Base-by-base conservation (phyloP, 2,888 invertebrate genomes). In the Chalcis sispes region DNA sequence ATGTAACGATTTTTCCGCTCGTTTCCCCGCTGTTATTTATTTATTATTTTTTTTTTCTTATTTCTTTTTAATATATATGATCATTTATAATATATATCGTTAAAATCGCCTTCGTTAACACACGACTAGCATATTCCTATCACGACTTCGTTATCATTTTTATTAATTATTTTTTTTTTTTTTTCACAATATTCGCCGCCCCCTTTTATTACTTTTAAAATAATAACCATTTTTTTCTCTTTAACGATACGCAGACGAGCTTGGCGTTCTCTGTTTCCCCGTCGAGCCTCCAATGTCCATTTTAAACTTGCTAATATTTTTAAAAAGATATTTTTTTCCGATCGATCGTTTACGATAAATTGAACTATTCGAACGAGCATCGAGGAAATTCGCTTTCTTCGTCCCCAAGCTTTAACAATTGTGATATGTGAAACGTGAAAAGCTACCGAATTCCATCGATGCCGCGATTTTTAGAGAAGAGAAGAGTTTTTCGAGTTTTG, bases 391-490 rank as follows among this genome's bases (percentile, higher is more conserved):
- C 48, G 61, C 66, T 66, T 59, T 65, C 58, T 59, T 65, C 54
- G 69, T 56, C 62, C 62, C 64, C 56, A 58, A 66, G 73, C 74
- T 75, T 75, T 74, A 77, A 77, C 73, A 73, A 77, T 61, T 71
- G n/a, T n/a, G 77, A 77, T 77, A 77, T 77, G 77, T 73, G 77
- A 77, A 77, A 77, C 70, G 72, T 59, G 77, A 70, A 76, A 61
- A 59, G 67, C 62, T 27, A 40, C 15, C 42, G 73, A 69, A 71
- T 75, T 59, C n/a, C 65, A 36, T 72, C 54, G 62, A 54, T 20
- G 32, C 18, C 40, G 2, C 2, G 1, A 1, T 32, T 52, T 62
- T 23, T 40, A 20, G 15, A 29, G 13, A 27, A 56, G 18, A 23
- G n/a, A n/a, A n/a, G n/a, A n/a, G n/a, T n/a, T n/a, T n/a, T n/a